Evolutionary conservation across 2,797 vertebrate species (phyloP), one percentile per base, ranked within the genome.

Genomic region (Pangasius sanitwongsei): DNA sequence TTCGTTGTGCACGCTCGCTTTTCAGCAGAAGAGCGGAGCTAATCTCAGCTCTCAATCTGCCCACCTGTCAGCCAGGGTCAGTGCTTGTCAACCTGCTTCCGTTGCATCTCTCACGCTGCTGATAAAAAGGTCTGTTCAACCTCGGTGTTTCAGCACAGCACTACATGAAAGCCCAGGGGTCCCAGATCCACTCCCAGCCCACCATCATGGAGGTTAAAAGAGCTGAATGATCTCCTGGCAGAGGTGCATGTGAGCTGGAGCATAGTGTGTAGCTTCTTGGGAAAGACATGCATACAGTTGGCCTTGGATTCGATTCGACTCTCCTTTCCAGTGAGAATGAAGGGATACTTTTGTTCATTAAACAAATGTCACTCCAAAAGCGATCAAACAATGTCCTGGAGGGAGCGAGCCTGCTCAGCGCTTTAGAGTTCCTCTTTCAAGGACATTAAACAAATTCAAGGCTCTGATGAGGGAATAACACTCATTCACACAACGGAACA

Each of bases 31-130:
- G 55, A 83, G 74, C 86, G 16, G 67, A 88, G 91, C 90, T 91
- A 90, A 91, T 92, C 91, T 91, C 61, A 53, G 84, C 67, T 87
- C 91, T 92, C 90, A 87, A 91, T 92, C 91, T 85, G 89, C 89
- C 81, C 86, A 82, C 72, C 90, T 90, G 89, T 89, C 90, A 87
- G 87, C 89, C 89, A 70, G 69, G 91, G 90, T 91, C 90, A 87
- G 85, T 23, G n/a, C 87, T 85, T 85, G 89, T 92, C 91, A 92
- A 88, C 74, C 89, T 31, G 80, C 81, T 72, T 90, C 88, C 72
- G 57, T 34, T 85, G 70, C 74, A 67, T 69, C 89, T 85, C 86
- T 89, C 87, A 72, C 77, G 72, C 85, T 11, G 81, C 90, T 91
- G 90, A 92, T 92, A 90, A 91, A 90, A 90, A 83, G 86, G 53